Conservation (phyloP, 1,140 invertebrate species). For the Bicyclus anynana region DNA sequence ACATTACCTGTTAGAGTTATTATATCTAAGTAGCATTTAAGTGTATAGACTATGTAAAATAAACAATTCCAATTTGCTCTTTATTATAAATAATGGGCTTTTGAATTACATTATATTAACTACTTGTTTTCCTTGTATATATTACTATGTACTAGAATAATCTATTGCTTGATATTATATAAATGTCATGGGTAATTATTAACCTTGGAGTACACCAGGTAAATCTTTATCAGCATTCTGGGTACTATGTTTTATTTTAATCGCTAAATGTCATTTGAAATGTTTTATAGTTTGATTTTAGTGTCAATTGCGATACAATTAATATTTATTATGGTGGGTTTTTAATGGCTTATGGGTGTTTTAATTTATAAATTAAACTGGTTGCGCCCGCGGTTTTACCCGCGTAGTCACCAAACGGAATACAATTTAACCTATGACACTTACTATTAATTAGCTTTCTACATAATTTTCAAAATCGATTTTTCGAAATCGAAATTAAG, state of each 20-base stretch:
- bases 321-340: neutral
- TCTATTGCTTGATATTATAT: conserved; percentile 4
- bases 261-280: neutral
- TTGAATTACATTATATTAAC: conserved; percentile 6
- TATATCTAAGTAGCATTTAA: neutral
- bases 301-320: neutral
- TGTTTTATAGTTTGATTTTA: neutral
- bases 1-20: neutral
- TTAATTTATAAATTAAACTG: no score
- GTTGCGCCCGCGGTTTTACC: no score
- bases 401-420: no score
- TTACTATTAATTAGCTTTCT: no score
- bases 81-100: conserved; percentile 10
- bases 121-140: conserved; percentile 10
- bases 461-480: no score
- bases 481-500: no score
- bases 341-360: no score
- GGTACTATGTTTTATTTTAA: no score
- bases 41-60: neutral
- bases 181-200: conserved; percentile 19
- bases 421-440: no score
- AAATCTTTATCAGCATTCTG: neutral
- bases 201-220: neutral
- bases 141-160: conserved; percentile 11
- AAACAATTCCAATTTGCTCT: neutral